These are phyloP conservation scores for Drosophila parabipectinata DNA, from an alignment of 1,140 invertebrate species.

Conservation along the genomic window DNA sequence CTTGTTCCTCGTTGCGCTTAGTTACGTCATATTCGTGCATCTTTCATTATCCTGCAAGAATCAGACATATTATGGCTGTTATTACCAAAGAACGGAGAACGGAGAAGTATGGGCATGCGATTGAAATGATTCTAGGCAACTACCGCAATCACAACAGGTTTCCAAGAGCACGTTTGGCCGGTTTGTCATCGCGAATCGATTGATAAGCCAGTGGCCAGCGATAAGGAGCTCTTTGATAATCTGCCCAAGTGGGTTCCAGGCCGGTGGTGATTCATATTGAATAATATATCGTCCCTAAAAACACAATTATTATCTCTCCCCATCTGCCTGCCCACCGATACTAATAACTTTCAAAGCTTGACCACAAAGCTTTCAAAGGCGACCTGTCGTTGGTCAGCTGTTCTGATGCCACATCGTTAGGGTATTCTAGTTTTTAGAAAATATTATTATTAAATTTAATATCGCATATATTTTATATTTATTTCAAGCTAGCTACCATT, in stretches of 20 bases:
- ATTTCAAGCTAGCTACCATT: too few relatives aligned
- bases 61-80: constrained; percentile 16
- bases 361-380: constrained; percentile 9
- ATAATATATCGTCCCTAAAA: constrained; percentile 4
- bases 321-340: background rate
- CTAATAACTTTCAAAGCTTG: constrained; percentile 19
- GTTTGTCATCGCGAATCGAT: constrained; percentile 34
- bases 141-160: constrained; percentile 37
- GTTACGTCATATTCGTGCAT: constrained; percentile 82
- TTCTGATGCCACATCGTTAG: background rate
- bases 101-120: constrained; percentile 8
- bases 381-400: constrained; percentile 16
- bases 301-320: background rate
- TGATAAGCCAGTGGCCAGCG: constrained; percentile 39
- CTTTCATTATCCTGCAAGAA: constrained; percentile 77
- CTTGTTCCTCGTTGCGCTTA: constrained; percentile 75
- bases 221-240: constrained; percentile 66
- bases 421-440: background rate
- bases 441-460: too few relatives aligned
- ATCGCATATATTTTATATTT: too few relatives aligned
- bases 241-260: constrained; percentile 8
- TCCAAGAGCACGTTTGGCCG: background rate
- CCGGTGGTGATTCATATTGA: constrained; percentile 56
- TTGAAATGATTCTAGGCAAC: constrained; percentile 26
- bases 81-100: background rate